Percentiles rank a stretch among this genome's conserved stretches.
Evolutionary conservation across 1,140 invertebrate genomes (phyloP).

Genomic region (Zaprionus ornatus): DNA sequence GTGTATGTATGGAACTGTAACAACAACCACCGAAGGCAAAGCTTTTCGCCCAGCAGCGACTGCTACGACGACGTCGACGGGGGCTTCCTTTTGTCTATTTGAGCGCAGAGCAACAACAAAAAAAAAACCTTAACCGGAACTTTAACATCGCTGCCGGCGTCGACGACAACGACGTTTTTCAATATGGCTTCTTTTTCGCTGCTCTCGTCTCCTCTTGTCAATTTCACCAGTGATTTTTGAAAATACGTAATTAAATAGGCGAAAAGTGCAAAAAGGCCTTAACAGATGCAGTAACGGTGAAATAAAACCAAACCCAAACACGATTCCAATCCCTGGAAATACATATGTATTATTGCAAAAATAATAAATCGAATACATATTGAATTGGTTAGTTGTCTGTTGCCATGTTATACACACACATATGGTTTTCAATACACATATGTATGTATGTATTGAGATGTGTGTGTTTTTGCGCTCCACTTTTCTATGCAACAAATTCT

Average conservation of each 20-base stretch:
- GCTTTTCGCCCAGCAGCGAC: constrained; percentile 49
- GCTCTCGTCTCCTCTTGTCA: constrained; percentile 8
- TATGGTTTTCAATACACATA: constrained; percentile 12
- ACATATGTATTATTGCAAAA: constrained; percentile 18
- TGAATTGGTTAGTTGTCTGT: constrained; percentile 57
- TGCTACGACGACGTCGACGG: constrained; percentile 7
- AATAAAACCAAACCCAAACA: neutral
- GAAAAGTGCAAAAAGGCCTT: neutral
- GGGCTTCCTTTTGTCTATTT: constrained; percentile 74
- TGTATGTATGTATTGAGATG: neutral
- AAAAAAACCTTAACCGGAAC: constrained; percentile 67
- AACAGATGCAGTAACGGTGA: constrained; percentile 15
- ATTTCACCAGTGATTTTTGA: constrained; percentile 33
- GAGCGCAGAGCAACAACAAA: constrained; percentile 29
- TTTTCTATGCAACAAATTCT: constrained; percentile 74
- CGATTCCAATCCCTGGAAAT: constrained; percentile 3
- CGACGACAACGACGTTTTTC: constrained; percentile 50
- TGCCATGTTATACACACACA: constrained; percentile 67
- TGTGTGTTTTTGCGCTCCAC: constrained; percentile 55
- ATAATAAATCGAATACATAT: constrained; percentile 27
- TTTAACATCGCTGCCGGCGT: constrained; percentile 48
- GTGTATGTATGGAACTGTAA: constrained; percentile 48
- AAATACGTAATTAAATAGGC: constrained; percentile 17
- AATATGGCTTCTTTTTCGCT: constrained; percentile 67
- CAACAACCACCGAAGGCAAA: constrained; percentile 73